phyloP scores from a whole-genome alignment of 2,797 vertebrate species.

The Sphenodon punctatus region DNA sequence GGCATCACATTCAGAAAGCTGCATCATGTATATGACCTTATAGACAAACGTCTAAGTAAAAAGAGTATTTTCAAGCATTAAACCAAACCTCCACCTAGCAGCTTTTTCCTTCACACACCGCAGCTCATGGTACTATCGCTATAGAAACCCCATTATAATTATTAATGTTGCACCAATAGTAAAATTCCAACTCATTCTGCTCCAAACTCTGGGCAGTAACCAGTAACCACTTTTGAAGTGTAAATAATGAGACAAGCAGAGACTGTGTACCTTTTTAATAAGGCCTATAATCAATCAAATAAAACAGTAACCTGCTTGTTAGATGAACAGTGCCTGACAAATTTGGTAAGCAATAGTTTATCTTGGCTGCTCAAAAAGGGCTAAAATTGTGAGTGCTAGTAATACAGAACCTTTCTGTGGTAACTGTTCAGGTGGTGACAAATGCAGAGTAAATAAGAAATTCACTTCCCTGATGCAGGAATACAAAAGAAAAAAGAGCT shows the following conservation, averaged over 20 bases:
- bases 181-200: constrained; percentile 16
- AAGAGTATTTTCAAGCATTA: neutral
- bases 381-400: neutral
- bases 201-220: neutral
- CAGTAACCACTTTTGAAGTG: neutral
- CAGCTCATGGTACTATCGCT: neutral
- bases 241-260: constrained; percentile 11
- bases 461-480: neutral
- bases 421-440: neutral
- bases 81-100: neutral
- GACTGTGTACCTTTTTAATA: constrained; percentile 22
- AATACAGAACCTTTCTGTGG: neutral
- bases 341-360: neutral
- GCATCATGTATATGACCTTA: neutral
- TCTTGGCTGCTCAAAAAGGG: neutral
- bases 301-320: neutral
- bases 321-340: neutral
- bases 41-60: neutral
- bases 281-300: constrained; percentile 17
- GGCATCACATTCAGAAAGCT: neutral
- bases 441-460: neutral
- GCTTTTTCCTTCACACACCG: neutral
- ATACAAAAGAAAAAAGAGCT: neutral
- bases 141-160: neutral
- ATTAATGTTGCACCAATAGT: constrained; percentile 11